Evolutionary conservation across 2,888 invertebrate genomes (phyloP).

Genomic region (Xylocampa areola): DNA sequence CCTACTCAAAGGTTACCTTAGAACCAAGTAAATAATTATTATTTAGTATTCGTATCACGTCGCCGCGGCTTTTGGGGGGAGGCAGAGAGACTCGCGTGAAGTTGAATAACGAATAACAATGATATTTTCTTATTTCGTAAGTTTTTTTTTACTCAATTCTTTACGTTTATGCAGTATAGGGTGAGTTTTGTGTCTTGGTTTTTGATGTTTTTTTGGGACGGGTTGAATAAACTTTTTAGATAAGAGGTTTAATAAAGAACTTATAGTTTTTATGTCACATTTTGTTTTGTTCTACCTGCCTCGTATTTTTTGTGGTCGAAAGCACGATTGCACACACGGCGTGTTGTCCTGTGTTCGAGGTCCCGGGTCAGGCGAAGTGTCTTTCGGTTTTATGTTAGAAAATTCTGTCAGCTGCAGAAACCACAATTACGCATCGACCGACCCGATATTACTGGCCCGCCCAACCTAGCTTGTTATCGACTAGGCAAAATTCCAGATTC

Average conservation of each 20-base stretch:
- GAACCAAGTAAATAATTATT: constrained; percentile 64
- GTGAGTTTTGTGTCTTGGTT: constrained; percentile 6
- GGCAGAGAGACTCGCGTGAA: constrained; percentile 70
- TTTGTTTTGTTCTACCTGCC: too few relatives aligned
- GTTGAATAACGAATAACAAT: constrained; percentile 80
- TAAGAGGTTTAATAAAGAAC: constrained; percentile 9
- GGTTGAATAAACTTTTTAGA: neutral
- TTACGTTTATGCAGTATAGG: constrained; percentile 1
- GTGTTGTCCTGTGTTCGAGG: too few relatives aligned
- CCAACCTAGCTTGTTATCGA: too few relatives aligned
- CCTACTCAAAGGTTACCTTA: constrained; percentile 53
- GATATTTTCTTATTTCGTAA: constrained; percentile 67
- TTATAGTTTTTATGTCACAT: neutral
- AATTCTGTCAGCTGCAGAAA: too few relatives aligned
- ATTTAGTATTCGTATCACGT: constrained; percentile 62
- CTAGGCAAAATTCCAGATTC: too few relatives aligned
- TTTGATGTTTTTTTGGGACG: neutral
- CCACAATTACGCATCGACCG: too few relatives aligned
- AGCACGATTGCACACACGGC: too few relatives aligned
- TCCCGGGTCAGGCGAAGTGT: too few relatives aligned
- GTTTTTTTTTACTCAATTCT: constrained; percentile 55
- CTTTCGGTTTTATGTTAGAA: too few relatives aligned
- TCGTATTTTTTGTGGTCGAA: too few relatives aligned
- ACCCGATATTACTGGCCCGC: too few relatives aligned
- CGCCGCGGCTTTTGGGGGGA: constrained; percentile 56